These are phyloP conservation scores for Ligdia adustata DNA, from an alignment of 2,888 invertebrate species.

Conservation along the genomic window DNA sequence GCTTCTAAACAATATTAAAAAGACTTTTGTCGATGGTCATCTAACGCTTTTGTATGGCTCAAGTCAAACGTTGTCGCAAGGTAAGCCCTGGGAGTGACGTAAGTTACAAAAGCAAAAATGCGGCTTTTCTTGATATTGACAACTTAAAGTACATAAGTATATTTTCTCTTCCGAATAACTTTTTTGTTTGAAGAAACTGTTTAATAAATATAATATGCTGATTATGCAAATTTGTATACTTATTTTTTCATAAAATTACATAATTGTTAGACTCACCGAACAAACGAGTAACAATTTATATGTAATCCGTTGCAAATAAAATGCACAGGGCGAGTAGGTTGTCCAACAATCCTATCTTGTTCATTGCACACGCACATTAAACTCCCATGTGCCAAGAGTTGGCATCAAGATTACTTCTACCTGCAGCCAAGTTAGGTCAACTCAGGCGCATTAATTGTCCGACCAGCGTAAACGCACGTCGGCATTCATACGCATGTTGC, in stretches of 20 bases:
- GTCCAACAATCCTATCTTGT: background rate
- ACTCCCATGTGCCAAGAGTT: background rate
- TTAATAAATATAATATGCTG: no score
- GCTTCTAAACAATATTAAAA: constrained; percentile 1
- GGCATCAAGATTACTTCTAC: constrained; percentile 10
- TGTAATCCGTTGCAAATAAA: no score
- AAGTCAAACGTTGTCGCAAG: constrained; percentile 3
- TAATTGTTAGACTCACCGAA: no score
- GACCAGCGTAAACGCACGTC: constrained; percentile 19
- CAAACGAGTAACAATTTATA: no score
- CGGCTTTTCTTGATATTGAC: background rate
- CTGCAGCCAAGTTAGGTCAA: constrained; percentile 35
- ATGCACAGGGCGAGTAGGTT: no score
- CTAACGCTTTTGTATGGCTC: constrained; percentile 6
- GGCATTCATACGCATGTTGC: constrained; percentile 43
- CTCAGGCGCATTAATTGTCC: constrained; percentile 54
- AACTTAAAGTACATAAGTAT: background rate
- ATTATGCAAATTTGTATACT: no score
- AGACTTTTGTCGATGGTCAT: constrained; percentile 4
- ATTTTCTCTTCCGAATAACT: no score
- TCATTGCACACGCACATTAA: no score
- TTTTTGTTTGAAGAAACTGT: no score
- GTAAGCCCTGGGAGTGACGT: constrained; percentile 2
- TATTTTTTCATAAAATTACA: no score
- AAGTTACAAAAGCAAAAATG: constrained; percentile 1